A percentile compares a stretch with the other conserved stretches of the same genome.
Evolutionary conservation across 1,140 invertebrate species (phyloP).

Genomic region (Eriosoma lanigerum): DNA sequence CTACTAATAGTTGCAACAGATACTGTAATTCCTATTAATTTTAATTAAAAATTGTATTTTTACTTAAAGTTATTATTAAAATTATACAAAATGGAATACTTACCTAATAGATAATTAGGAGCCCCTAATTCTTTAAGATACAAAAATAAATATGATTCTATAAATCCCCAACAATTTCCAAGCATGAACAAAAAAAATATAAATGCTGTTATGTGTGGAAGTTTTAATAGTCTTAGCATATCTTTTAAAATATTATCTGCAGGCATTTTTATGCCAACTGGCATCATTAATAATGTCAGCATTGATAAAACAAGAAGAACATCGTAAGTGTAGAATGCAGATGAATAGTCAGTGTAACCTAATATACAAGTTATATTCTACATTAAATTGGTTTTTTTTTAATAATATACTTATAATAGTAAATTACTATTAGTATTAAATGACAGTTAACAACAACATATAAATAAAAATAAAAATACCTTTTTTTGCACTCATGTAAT

Average conservation of each 20-base stretch:
- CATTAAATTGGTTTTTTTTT: too few relatives aligned
- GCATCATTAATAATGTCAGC: constrained; percentile 70
- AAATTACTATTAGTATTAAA: too few relatives aligned
- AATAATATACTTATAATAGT: too few relatives aligned
- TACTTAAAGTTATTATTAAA: not conserved
- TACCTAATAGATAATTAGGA: constrained; percentile 76
- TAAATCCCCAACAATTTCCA: constrained; percentile 81
- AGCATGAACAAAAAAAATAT: constrained; percentile 75
- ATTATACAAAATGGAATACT: constrained; percentile 54
- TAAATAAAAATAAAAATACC: too few relatives aligned
- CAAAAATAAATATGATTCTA: constrained; percentile 81
- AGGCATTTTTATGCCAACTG: constrained; percentile 70
- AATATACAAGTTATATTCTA: constrained; percentile 54
- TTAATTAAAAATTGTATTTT: constrained; percentile 49
- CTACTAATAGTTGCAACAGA: constrained; percentile 78
- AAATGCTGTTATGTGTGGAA: constrained; percentile 74
- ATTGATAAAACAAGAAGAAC: constrained; percentile 69
- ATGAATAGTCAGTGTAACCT: constrained; percentile 76
- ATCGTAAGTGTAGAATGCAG: constrained; percentile 76
- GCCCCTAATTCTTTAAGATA: constrained; percentile 79
- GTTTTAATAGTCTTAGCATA: constrained; percentile 70
- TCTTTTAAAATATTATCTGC: constrained; percentile 72
- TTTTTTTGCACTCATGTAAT: constrained; percentile 62
- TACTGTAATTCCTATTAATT: constrained; percentile 69
- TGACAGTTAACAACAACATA: too few relatives aligned